Evolutionary conservation across 2,797 vertebrate genomes (phyloP).

Genomic region (Poeciliopsis paucimaculata): DNA sequence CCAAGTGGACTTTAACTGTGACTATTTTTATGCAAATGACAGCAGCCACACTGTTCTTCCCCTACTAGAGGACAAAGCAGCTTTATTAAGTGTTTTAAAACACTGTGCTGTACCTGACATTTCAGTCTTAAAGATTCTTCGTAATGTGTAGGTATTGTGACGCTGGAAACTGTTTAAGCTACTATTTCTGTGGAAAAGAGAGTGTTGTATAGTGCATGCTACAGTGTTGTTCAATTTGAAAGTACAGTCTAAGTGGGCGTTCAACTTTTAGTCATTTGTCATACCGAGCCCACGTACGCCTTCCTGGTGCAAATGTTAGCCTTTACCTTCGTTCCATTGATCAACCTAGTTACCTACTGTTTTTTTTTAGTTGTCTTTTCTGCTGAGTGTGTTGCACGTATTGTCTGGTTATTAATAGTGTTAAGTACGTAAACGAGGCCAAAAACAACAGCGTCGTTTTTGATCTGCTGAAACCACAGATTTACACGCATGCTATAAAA

Average conservation of each 20-base stretch:
- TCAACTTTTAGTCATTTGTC: constrained; percentile 18
- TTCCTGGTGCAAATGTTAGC: background rate
- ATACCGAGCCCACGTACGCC: constrained; percentile 9
- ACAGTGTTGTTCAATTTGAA: constrained; percentile 1
- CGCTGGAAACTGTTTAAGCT: background rate
- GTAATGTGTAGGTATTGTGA: background rate
- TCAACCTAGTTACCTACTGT: background rate
- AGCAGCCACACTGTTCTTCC: background rate
- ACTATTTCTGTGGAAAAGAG: background rate
- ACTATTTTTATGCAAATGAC: constrained; percentile 18
- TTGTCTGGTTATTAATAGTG: background rate
- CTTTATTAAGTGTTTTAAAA: background rate
- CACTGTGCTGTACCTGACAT: background rate
- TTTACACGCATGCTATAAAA: background rate
- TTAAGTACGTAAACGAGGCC: background rate
- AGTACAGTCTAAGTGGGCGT: constrained; percentile 31
- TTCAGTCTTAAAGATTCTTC: background rate
- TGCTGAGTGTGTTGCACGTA: background rate
- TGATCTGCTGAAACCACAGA: background rate
- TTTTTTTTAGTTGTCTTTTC: background rate
- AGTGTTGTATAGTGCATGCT: background rate
- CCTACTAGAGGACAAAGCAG: background rate
- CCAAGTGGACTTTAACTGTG: background rate
- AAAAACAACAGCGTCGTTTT: background rate
- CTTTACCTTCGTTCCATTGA: background rate